phyloP scores from a whole-genome alignment of 2,113 vertebrate species.

The Corydoras maculifer region DNA sequence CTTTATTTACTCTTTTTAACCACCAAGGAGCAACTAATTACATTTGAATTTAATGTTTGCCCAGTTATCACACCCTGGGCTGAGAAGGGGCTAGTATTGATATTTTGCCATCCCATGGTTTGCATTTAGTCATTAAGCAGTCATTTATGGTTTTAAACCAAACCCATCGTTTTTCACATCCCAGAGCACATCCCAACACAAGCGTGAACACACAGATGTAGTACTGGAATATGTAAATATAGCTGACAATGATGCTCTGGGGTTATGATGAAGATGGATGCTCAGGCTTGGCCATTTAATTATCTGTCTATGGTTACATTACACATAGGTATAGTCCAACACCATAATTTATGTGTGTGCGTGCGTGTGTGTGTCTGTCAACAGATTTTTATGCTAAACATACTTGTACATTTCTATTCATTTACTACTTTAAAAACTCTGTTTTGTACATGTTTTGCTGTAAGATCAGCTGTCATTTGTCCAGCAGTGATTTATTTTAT shows the following conservation, averaged over 20 bases:
- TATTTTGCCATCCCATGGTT: too few species aligned
- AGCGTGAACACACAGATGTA: neutral
- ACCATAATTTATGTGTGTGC: neutral
- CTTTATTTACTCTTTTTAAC: too few species aligned
- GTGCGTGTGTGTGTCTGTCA: neutral
- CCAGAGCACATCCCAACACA: slow-evolving; percentile 11
- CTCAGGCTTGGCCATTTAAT: slow-evolving; percentile 39
- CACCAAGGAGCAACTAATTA: too few species aligned
- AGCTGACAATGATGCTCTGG: slow-evolving; percentile 27
- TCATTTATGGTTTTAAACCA: neutral
- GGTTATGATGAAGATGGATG: slow-evolving; percentile 38
- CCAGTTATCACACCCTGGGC: too few species aligned
- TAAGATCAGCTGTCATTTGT: too few species aligned
- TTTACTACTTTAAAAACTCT: too few species aligned
- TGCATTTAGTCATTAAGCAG: too few species aligned
- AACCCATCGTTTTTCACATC: slow-evolving; percentile 10
- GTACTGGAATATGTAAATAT: slow-evolving; percentile 12
- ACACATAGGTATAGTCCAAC: slow-evolving; percentile 27
- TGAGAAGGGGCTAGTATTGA: too few species aligned
- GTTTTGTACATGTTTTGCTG: too few species aligned
- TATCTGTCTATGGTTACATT: slow-evolving; percentile 32
- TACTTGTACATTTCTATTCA: too few species aligned
- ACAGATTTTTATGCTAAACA: neutral
- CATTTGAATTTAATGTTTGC: too few species aligned
- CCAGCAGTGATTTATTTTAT: too few species aligned